These are phyloP conservation scores for Tachuris rubrigastra DNA, from an alignment of 2,113 vertebrate genomes.

Conservation along the genomic window DNA sequence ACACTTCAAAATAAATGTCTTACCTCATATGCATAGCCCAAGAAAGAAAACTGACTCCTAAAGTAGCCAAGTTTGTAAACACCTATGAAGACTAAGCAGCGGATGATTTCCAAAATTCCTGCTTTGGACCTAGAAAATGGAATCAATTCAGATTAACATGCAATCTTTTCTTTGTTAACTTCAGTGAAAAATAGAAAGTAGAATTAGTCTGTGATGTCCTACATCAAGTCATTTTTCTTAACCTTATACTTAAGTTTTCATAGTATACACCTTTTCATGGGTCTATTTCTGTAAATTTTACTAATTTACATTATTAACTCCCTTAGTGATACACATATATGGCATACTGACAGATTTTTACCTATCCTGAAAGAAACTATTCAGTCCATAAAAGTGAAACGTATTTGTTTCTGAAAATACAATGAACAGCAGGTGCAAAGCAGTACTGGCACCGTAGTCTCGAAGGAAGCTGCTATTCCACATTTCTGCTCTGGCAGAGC, in stretches of 20 bases:
- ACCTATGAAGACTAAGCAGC: slow-evolving; percentile 76
- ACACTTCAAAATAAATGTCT: slow-evolving; percentile 32
- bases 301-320: background rate
- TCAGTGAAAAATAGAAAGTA: background rate
- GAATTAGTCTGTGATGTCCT: background rate
- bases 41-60: slow-evolving; percentile 55
- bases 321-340: background rate
- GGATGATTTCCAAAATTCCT: slow-evolving; percentile 76
- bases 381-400: background rate
- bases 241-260: background rate
- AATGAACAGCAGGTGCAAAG: background rate
- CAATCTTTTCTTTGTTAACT: background rate
- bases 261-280: background rate
- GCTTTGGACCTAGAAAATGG: slow-evolving; percentile 72
- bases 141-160: background rate
- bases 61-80: slow-evolving; percentile 65
- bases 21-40: slow-evolving; percentile 79
- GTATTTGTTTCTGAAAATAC: background rate
- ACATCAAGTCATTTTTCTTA: background rate
- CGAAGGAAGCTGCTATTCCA: background rate
- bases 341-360: background rate
- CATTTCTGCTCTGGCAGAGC: background rate
- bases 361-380: background rate
- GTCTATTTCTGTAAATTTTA: background rate
- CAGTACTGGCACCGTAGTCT: background rate